Evolutionary conservation across 2,888 invertebrate genomes (phyloP).

Genomic region (Allygus modestus): DNA sequence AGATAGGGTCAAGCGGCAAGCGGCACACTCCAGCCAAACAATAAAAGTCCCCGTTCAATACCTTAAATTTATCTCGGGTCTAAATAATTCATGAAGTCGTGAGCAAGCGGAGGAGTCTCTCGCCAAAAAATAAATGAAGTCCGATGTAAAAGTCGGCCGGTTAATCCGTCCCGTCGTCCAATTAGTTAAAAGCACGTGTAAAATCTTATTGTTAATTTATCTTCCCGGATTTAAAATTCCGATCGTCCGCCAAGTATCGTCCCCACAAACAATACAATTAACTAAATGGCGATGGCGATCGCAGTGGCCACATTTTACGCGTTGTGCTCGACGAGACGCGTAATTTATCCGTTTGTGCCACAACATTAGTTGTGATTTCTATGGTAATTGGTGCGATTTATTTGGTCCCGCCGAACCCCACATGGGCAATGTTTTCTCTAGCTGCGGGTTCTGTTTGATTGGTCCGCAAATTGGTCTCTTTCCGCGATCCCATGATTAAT

Average conservation of each 20-base stretch:
- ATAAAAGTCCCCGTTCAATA: slow-evolving; percentile 56
- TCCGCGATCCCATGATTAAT: slow-evolving; percentile 4
- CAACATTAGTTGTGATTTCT: slow-evolving; percentile 45
- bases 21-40: background rate
- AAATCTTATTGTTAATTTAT: slow-evolving; percentile 66
- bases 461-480: slow-evolving; percentile 22
- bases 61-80: slow-evolving; percentile 55
- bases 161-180: slow-evolving; percentile 49
- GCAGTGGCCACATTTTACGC: background rate
- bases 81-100: slow-evolving; percentile 60
- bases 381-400: slow-evolving; percentile 53
- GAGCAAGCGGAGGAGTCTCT: background rate
- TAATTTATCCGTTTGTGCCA: slow-evolving; percentile 24
- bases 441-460: slow-evolving; percentile 26
- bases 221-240: slow-evolving; percentile 64
- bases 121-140: slow-evolving; percentile 58
- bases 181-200: slow-evolving; percentile 67
- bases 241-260: slow-evolving; percentile 54
- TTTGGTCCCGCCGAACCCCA: background rate
- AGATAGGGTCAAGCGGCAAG: background rate
- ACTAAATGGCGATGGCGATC: slow-evolving; percentile 39
- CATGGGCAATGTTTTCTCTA: background rate
- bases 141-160: slow-evolving; percentile 32
- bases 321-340: slow-evolving; percentile 13
- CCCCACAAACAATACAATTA: slow-evolving; percentile 59